These are phyloP conservation scores for Pseudomyrmex flavicornis DNA, from an alignment of 1,140 invertebrate species.

Conservation along the genomic window DNA sequence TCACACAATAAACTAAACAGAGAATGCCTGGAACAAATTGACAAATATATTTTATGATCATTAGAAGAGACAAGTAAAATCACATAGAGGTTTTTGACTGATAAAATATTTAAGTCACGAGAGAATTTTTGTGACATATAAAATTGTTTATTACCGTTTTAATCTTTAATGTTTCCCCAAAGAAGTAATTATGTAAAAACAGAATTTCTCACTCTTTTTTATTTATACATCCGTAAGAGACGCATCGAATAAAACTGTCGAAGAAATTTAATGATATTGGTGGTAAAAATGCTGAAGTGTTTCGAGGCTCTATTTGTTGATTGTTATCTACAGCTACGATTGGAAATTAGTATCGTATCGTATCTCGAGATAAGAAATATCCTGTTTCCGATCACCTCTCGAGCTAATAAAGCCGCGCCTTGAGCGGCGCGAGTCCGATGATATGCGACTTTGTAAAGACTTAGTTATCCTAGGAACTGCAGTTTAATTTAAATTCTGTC, in stretches of 20 bases:
- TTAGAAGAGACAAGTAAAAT: too few relatives aligned
- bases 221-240: not conserved
- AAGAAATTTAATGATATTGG: slow-evolving; percentile 9
- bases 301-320: not conserved
- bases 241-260: not conserved
- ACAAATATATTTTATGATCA: too few relatives aligned
- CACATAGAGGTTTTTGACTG: too few relatives aligned
- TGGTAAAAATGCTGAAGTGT: not conserved
- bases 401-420: slow-evolving; percentile 22
- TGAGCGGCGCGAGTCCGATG: not conserved
- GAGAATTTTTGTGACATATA: too few relatives aligned
- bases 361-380: slow-evolving; percentile 27
- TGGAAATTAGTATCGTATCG: slow-evolving; percentile 9
- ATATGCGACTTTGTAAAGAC: slow-evolving; percentile 36
- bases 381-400: slow-evolving; percentile 23
- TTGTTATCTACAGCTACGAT: slow-evolving; percentile 5
- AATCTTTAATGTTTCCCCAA: too few relatives aligned
- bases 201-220: not conserved
- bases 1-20: not conserved
- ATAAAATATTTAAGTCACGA: too few relatives aligned
- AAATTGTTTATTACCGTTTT: too few relatives aligned
- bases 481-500: slow-evolving; percentile 49
- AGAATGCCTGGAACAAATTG: too few relatives aligned
- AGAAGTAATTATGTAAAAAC: not conserved
- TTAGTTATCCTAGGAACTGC: slow-evolving; percentile 34